Evolutionary conservation across 2,113 vertebrate genomes (phyloP).

Genomic region (Nasalis larvatus): DNA sequence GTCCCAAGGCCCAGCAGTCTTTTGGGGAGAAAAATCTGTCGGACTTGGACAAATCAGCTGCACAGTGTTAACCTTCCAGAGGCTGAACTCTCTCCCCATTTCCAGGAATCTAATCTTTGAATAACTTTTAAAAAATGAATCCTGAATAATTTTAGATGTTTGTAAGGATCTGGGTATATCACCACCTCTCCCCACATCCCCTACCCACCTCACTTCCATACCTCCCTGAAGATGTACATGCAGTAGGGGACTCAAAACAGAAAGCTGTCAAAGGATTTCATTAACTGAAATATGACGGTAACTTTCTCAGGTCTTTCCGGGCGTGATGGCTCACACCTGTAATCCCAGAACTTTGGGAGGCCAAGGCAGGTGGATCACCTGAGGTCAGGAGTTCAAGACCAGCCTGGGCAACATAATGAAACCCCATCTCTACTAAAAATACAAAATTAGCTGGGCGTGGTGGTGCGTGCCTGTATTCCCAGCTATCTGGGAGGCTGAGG

Average conservation of each 20-base stretch:
- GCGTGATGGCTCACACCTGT: no score
- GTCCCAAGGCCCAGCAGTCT: rapidly evolving
- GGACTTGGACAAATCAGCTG: neutral
- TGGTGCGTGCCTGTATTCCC: no score
- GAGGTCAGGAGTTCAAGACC: no score
- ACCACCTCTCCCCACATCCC: neutral
- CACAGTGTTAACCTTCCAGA: no score
- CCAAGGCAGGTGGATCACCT: no score
- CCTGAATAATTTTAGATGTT: neutral
- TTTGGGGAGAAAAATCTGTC: neutral
- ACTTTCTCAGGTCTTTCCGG: neutral
- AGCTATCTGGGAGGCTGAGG: no score
- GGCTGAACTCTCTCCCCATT: no score
- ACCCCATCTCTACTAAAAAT: no score
- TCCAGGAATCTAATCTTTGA: neutral
- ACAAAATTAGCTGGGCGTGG: no score
- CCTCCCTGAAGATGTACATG: rapidly evolving
- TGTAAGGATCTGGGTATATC: neutral
- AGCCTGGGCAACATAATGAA: no score
- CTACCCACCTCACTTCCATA: rapidly evolving
- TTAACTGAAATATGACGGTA: rapidly evolving
- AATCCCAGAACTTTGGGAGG: no score
- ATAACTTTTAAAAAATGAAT: neutral
- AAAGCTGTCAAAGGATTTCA: neutral
- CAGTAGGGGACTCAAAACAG: rapidly evolving